Base-by-base conservation (phyloP, 30 jellyfish, hydroid and myxozoan genomes). In the Pseudorhiza aurosa region DNA sequence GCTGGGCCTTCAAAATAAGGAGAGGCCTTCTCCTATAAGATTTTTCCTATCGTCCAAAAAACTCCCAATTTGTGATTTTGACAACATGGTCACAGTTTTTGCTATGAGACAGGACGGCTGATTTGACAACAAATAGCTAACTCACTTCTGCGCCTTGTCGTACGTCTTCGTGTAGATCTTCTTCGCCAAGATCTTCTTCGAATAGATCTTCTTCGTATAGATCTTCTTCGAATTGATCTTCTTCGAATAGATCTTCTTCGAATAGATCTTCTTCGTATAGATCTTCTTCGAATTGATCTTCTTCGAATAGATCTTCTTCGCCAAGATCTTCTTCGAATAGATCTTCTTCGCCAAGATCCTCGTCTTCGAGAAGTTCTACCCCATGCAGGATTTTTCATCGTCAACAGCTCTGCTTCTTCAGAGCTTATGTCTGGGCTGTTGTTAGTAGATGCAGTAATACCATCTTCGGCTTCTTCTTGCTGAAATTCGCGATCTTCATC, bases 211-310 rank as follows among this genome's bases (percentile, higher is more conserved):
- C 73, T 27, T 58, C 73, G 72, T 4, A 29, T 29, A n/a, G 42
- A 15, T 26, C 42, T 58, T 58, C 72, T 27, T 63, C 77, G 35
- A 56, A 17, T 27, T 31, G 57, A 27, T 63, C 77, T 29, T 63
- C 77, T 28, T 22, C 57, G 57, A 26, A 9, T 31, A 44, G 77
- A 58, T 17, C 44, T 27, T 58, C 73, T 58, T 27, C 73, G 73
- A 8, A 43, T 58, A 17, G 18, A 10, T 58, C 44, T 2, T 14
- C 43, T 22, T 63, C 77, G 3, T 26, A 19, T 63, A 7, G 33
- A 32, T 8, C 58, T 28, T 63, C 77, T 27, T 28, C 77, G 50
- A 32, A 19, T 26, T 11, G 40, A 58, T 26, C 73, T 58, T 27
- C 73, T 27, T 58, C 73, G 72, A 6, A 29, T 29, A n/a, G 42